Evolutionary conservation across 2,888 invertebrate species (phyloP).

Genomic region (Standfussiana lucernea): DNA sequence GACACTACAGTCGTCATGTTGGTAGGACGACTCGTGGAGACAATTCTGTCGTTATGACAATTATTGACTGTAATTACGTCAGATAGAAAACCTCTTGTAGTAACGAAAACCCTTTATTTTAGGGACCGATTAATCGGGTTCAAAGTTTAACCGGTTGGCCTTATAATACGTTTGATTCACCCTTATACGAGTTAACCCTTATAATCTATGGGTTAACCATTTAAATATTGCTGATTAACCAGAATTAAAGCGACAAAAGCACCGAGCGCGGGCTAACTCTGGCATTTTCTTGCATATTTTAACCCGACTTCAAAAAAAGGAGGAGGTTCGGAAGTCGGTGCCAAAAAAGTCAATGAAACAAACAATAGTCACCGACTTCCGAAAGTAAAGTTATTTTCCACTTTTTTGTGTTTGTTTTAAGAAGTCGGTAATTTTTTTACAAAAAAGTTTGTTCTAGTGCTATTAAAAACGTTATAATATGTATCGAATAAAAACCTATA

Average conservation of each 20-base stretch:
- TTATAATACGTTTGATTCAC: neutral
- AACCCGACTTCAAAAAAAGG: no score
- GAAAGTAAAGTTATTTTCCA: no score
- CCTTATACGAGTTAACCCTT: neutral
- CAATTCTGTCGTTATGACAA: conserved; percentile 34
- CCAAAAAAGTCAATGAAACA: no score
- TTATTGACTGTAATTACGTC: conserved; percentile 43
- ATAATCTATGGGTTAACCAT: neutral
- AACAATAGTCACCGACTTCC: no score
- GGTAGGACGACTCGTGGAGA: conserved; percentile 23
- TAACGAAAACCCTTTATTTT: neutral
- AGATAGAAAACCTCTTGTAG: neutral
- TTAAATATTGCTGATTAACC: neutral
- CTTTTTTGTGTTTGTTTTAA: no score
- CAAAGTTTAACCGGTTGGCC: neutral
- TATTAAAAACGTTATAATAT: neutral
- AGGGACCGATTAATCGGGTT: neutral
- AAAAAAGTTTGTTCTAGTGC: no score
- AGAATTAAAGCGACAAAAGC: neutral
- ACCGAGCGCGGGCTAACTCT: no score
- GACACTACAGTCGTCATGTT: conserved; percentile 62
- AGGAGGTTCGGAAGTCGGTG: no score
- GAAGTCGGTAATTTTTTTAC: no score
- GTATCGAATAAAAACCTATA: neutral
- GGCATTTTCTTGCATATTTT: no score